Percentiles rank a stretch among this genome's conserved stretches.
These are phyloP conservation scores for Gonatopus flavifemur DNA, from an alignment of 1,140 invertebrate species.

Conservation along the genomic window DNA sequence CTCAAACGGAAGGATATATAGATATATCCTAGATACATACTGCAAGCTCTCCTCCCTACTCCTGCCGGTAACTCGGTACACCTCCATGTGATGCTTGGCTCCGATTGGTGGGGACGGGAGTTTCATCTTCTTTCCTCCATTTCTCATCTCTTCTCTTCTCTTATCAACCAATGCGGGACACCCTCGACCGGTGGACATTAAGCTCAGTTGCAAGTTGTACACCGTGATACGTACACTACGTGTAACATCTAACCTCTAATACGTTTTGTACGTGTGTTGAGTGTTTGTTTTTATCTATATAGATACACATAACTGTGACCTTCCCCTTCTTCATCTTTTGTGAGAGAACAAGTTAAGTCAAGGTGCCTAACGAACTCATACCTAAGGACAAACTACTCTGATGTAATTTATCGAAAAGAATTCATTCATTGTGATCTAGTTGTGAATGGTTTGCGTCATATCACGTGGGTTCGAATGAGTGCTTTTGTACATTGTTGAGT, in stretches of 20 bases:
- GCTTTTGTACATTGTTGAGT: no score
- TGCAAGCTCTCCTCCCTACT: conserved; percentile 6
- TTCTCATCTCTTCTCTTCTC: neutral
- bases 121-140: conserved; percentile 14
- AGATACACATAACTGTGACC: no score
- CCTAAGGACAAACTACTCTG: no score
- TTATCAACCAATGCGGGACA: conserved; percentile 11
- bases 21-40: conserved; percentile 26
- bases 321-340: no score
- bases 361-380: no score
- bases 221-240: conserved; percentile 30
- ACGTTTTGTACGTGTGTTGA: conserved; percentile 6
- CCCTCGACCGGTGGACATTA: conserved; percentile 28
- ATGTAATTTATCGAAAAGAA: no score
- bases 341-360: no score
- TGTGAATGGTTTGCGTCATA: no score
- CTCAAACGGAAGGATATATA: conserved; percentile 19
- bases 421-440: no score
- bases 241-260: no score
- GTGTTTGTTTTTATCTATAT: no score
- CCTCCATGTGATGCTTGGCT: conserved; percentile 13
- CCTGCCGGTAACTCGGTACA: conserved; percentile 11
- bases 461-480: no score
- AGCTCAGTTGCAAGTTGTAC: conserved; percentile 35
- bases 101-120: conserved; percentile 23